phyloP scores from a whole-genome alignment of 2,797 vertebrate genomes.

The Argya squamiceps region DNA sequence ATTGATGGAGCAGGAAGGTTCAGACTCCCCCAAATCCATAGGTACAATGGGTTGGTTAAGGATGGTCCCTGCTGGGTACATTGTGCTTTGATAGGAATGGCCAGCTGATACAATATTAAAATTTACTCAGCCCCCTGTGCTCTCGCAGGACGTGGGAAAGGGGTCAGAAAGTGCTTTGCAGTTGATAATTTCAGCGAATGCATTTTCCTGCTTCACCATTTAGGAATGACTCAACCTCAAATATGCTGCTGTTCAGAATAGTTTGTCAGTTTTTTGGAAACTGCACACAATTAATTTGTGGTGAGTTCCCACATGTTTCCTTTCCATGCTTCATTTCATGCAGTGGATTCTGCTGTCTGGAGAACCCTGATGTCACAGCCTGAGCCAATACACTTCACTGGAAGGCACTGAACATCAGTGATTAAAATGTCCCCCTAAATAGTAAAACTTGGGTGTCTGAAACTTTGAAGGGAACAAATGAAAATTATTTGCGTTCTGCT shows the following conservation, averaged over 20 bases:
- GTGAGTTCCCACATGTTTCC: background rate
- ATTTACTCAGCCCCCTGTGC: background rate
- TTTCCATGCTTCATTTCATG: background rate
- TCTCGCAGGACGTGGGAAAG: background rate
- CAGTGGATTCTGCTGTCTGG: background rate
- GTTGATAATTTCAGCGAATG: background rate
- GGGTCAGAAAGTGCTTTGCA: background rate
- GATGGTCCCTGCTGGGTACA: accelerated
- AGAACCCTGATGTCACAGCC: background rate
- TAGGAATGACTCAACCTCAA: background rate
- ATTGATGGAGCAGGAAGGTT: background rate
- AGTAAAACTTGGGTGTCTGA: background rate
- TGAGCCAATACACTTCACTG: background rate
- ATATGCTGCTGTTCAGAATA: background rate
- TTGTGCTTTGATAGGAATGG: background rate
- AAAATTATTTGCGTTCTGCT: background rate
- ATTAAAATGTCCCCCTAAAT: background rate
- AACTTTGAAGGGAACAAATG: background rate
- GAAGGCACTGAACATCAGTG: background rate
- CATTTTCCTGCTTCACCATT: background rate
- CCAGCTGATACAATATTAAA: background rate
- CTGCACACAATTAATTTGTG: background rate
- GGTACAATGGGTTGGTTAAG: accelerated
- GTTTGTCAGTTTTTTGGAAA: background rate
- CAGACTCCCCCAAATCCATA: too few species aligned